Evolutionary conservation across 1,140 invertebrate species (phyloP).

Genomic region (Ceratosolen fusciceps): DNA sequence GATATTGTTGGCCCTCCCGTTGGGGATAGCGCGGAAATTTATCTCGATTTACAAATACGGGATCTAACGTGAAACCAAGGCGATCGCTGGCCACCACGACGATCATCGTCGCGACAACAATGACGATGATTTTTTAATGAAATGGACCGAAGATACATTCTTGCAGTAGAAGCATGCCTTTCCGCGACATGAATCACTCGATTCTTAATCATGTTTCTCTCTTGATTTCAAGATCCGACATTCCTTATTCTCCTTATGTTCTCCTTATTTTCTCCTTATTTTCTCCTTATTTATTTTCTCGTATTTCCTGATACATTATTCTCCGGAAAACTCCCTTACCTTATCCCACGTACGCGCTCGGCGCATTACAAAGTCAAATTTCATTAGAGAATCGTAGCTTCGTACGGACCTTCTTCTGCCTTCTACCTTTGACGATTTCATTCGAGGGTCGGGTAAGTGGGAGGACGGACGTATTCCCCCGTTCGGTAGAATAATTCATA

Average conservation of each 20-base stretch:
- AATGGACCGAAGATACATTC: neutral
- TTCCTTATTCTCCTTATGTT: no score
- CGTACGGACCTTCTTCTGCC: no score
- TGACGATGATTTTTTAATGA: no score
- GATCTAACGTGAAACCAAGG: no score
- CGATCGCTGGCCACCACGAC: no score
- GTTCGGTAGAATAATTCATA: no score
- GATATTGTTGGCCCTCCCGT: neutral
- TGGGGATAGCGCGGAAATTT: constrained; percentile 7
- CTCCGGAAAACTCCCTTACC: neutral
- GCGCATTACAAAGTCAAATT: neutral
- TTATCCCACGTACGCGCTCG: neutral
- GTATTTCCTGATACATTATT: neutral
- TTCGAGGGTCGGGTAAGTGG: no score
- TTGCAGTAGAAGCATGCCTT: neutral
- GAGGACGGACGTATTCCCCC: no score
- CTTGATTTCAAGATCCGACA: no score
- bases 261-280: neutral
- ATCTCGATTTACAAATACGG: constrained; percentile 28
- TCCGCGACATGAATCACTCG: neutral
- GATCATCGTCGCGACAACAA: no score
- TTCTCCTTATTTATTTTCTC: neutral
- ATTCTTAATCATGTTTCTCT: neutral
- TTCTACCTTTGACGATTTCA: no score
- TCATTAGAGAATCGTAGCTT: neutral